Percentiles rank a stretch among this genome's conserved stretches.
phyloP scores from a whole-genome alignment of 1,140 invertebrate genomes.

The Cyrtorhinus lividipennis region DNA sequence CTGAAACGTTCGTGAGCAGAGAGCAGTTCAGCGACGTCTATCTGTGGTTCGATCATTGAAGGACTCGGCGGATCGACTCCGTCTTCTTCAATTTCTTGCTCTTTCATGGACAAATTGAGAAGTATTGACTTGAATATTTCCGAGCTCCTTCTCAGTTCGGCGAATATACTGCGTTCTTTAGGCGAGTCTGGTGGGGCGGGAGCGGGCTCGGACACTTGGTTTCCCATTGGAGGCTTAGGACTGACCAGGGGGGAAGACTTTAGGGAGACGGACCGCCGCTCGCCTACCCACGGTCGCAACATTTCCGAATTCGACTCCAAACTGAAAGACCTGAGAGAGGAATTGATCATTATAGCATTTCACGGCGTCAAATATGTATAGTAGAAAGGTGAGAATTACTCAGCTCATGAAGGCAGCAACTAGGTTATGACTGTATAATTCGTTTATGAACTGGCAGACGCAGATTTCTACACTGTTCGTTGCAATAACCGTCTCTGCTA shows the following conservation, averaged over 20 bases:
- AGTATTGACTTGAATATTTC: conserved; percentile 34
- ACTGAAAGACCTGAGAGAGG: conserved; percentile 30
- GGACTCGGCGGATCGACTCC: conserved; percentile 9
- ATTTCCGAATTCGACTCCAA: conserved; percentile 30
- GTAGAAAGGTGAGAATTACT: too few species aligned
- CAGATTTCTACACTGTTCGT: too few species aligned
- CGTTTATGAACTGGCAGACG: too few species aligned
- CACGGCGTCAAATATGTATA: too few species aligned
- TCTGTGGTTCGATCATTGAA: conserved; percentile 19
- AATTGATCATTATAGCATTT: too few species aligned
- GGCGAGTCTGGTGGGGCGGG: conserved; percentile 24
- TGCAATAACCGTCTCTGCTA: too few species aligned
- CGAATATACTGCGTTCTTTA: conserved; percentile 29
- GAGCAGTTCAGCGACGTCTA: conserved; percentile 29
- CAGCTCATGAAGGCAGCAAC: too few species aligned
- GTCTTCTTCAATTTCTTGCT: conserved; percentile 22
- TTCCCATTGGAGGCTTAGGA: conserved; percentile 1
- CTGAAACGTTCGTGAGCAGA: conserved; percentile 29
- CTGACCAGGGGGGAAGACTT: conserved; percentile 29
- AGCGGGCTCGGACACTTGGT: not conserved
- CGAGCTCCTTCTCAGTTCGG: conserved; percentile 31
- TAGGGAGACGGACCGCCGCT: conserved; percentile 29
- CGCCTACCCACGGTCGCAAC: conserved; percentile 18
- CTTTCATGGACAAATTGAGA: conserved; percentile 30
- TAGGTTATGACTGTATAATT: too few species aligned